phyloP scores from a whole-genome alignment of 2,888 invertebrate species.

The Seira ritae region DNA sequence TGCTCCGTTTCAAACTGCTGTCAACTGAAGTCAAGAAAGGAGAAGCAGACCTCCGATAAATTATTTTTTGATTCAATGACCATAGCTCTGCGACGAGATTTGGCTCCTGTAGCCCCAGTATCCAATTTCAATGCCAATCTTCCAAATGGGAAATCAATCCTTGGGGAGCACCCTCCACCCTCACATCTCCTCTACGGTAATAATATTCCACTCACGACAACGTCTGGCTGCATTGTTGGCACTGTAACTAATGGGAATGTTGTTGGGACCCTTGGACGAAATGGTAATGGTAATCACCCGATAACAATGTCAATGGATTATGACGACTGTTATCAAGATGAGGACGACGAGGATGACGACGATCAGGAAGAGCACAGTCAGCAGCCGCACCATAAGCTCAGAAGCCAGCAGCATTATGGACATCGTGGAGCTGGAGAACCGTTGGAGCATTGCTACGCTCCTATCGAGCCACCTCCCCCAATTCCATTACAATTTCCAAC shows the following conservation, averaged over 20 bases:
- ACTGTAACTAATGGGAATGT: slow-evolving; percentile 29
- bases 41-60: slow-evolving; percentile 63
- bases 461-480: slow-evolving; percentile 55
- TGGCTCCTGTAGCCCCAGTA: slow-evolving; percentile 57
- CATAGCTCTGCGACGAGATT: slow-evolving; percentile 49
- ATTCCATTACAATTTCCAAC: slow-evolving; percentile 55
- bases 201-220: slow-evolving; percentile 47
- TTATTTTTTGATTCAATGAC: slow-evolving; percentile 67
- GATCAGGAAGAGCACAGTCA: slow-evolving; percentile 39
- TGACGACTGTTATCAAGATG: slow-evolving; percentile 53
- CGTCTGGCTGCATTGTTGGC: slow-evolving; percentile 41
- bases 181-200: slow-evolving; percentile 50
- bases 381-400: slow-evolving; percentile 28
- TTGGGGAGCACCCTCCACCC: slow-evolving; percentile 47
- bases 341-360: slow-evolving; percentile 55
- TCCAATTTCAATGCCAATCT: slow-evolving; percentile 65
- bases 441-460: slow-evolving; percentile 55
- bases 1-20: slow-evolving; percentile 56
- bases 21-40: slow-evolving; percentile 52
- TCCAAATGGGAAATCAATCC: slow-evolving; percentile 65
- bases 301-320: slow-evolving; percentile 67
- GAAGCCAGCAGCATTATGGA: slow-evolving; percentile 44
- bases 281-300: slow-evolving; percentile 65
- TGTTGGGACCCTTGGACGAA: slow-evolving; percentile 52
- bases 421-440: slow-evolving; percentile 41